Base-by-base conservation (phyloP, 2,797 vertebrate species). In the Ispidina lecontei region DNA sequence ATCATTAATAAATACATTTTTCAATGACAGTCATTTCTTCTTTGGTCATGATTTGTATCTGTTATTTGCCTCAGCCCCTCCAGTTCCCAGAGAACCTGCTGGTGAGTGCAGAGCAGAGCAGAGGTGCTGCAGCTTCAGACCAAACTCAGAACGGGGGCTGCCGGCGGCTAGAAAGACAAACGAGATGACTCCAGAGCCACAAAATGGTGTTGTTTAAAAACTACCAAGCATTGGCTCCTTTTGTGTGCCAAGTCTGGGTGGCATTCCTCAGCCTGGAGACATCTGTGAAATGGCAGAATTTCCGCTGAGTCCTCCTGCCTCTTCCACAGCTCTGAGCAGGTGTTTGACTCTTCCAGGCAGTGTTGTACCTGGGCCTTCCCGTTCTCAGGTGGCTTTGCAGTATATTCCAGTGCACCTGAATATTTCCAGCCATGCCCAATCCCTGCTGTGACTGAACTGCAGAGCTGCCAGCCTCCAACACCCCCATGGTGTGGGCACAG, bases 1-100 rank as follows among this genome's bases (percentile, higher is more conserved):
- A 96, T 95, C 89, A 94, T 95, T 95, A 95, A 95, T 96, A 91
- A 95, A 94, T 90, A 95, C 65, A 83, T 90, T 95, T 94, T 67
- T 91, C 94, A 89, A 79, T 82, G 94, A 95, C 90, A 95, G 83
- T 79, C 94, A 87, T 77, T 87, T 84, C 77, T 94, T 83, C 90
- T 92, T 94, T 96, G 93, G 93, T 92, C 74, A 82, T 83, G 90
- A 91, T 94, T 96, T 95, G 69, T 93, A 79, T 69, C 93, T 93
- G 2, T 84, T 87, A 76, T 71, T 81, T 31, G 19, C 78, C 63
- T 84, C 90, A 86, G 86, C 65, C 69, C 89, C 75, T 74, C 65
- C 55, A 25, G 55, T 20, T 94, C 88, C 90, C 51, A 37, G 71
- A 68, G 71, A 76, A 80, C 5, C 20, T 12, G 69, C 74, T 19